These are phyloP conservation scores for Platycercus adscitus DNA, from an alignment of 2,113 vertebrate genomes.

Conservation along the genomic window DNA sequence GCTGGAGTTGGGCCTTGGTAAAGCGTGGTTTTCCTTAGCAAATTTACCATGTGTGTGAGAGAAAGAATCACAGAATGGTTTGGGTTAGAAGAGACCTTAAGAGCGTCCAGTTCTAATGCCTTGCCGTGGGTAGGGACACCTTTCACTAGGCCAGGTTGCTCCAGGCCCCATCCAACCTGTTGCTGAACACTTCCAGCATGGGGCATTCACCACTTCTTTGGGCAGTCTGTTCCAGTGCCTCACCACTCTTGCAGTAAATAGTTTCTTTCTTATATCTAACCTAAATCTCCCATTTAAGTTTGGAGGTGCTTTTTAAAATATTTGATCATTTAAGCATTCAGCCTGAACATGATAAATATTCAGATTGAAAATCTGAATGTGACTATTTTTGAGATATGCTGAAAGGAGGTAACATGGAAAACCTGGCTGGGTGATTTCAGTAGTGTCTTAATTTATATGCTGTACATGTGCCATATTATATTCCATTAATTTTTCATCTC, in stretches of 20 bases:
- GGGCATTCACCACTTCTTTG: neutral
- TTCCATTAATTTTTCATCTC: neutral
- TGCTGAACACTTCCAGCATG: neutral
- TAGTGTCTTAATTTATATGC: neutral
- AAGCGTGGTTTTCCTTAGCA: neutral
- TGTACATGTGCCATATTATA: rapidly evolving
- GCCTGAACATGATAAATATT: neutral
- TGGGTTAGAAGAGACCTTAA: neutral
- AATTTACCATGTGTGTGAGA: rapidly evolving
- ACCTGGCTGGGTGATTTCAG: neutral
- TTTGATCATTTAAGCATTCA: neutral
- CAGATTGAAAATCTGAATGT: neutral
- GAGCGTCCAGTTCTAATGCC: neutral
- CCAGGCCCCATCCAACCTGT: neutral
- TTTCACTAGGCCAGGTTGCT: neutral
- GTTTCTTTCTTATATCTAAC: neutral
- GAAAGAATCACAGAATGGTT: neutral
- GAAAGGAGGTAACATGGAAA: neutral
- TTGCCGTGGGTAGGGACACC: neutral
- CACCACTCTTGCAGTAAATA: neutral
- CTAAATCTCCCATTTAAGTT: neutral
- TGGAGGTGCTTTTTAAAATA: neutral
- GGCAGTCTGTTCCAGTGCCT: neutral
- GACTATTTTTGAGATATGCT: neutral
- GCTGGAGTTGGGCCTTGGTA: neutral